Evolutionary conservation across 1,140 invertebrate species (phyloP).

Genomic region (Aphelenchoides avenae): DNA sequence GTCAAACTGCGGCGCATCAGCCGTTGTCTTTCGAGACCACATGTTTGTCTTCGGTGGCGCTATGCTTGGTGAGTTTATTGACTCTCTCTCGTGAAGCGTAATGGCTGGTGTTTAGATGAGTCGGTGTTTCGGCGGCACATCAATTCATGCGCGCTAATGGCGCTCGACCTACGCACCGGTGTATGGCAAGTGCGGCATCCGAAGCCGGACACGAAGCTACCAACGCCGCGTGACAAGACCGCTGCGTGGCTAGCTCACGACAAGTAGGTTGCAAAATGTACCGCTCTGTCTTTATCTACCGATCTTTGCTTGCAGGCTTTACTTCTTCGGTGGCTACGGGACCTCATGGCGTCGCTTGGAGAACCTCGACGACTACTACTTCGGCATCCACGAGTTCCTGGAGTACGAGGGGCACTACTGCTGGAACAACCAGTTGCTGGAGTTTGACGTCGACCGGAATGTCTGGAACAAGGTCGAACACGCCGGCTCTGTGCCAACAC

Average conservation of each 20-base stretch:
- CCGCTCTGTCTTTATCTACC: background rate
- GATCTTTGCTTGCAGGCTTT: constrained; percentile 1
- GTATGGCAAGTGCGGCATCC: constrained; percentile 13
- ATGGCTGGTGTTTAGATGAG: no score
- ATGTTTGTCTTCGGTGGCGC: constrained; percentile 18
- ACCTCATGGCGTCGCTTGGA: background rate
- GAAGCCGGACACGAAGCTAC: background rate
- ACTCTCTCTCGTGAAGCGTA: background rate
- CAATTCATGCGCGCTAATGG: background rate
- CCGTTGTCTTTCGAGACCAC: constrained; percentile 14
- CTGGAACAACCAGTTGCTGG: constrained; percentile 28
- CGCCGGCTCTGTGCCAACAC: constrained; percentile 11
- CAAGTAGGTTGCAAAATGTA: background rate
- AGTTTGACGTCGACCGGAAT: constrained; percentile 7
- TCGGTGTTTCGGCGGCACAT: background rate
- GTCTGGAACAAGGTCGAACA: constrained; percentile 15
- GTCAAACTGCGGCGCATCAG: constrained; percentile 6
- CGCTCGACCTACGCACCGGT: constrained; percentile 10
- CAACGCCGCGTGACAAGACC: constrained; percentile 22
- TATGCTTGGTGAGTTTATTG: constrained; percentile 3
- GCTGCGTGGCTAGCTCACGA: constrained; percentile 9
- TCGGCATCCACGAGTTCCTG: constrained; percentile 6
- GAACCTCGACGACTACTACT: constrained; percentile 1
- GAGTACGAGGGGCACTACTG: constrained; percentile 10
- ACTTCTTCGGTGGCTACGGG: constrained; percentile 23